A percentile compares a stretch with the other conserved stretches of the same genome.
These are phyloP conservation scores for Eristalis arbustorum DNA, from an alignment of 2,888 invertebrate genomes.

Conservation along the genomic window DNA sequence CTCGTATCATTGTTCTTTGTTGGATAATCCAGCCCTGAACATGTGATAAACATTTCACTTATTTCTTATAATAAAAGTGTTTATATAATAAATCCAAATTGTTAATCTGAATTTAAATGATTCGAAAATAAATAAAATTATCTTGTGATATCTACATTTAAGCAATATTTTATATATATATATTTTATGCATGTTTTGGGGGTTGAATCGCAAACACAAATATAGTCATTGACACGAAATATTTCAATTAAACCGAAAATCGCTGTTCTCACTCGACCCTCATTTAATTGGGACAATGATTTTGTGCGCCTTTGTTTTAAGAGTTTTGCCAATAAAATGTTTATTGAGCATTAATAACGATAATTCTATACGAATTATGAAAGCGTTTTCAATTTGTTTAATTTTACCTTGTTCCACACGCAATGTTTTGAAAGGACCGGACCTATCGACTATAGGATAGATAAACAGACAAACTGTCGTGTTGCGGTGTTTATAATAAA, in stretches of 20 bases:
- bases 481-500: slow-evolving; percentile 50
- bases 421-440: slow-evolving; percentile 35
- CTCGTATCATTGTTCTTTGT: neutral
- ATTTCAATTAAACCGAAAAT: slow-evolving; percentile 65
- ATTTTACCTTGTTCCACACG: slow-evolving; percentile 59
- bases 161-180: neutral
- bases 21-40: too few species aligned
- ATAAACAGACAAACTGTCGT: slow-evolving; percentile 35
- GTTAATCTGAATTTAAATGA: neutral
- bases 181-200: slow-evolving; percentile 72
- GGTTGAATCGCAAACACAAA: neutral
- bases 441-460: neutral
- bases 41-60: neutral
- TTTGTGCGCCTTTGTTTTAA: slow-evolving; percentile 46
- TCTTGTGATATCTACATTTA: neutral
- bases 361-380: slow-evolving; percentile 60
- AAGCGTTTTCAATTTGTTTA: slow-evolving; percentile 69
- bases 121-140: neutral
- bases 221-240: slow-evolving; percentile 58
- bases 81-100: neutral
- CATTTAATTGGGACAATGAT: slow-evolving; percentile 76
- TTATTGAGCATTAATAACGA: slow-evolving; percentile 66
- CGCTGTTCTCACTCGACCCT: slow-evolving; percentile 76
- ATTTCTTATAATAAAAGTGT: neutral
- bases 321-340: slow-evolving; percentile 62